Evolutionary conservation across 2,797 vertebrate species (phyloP), one percentile per base, ranked within the genome.

Genomic region (Morus bassanus): DNA sequence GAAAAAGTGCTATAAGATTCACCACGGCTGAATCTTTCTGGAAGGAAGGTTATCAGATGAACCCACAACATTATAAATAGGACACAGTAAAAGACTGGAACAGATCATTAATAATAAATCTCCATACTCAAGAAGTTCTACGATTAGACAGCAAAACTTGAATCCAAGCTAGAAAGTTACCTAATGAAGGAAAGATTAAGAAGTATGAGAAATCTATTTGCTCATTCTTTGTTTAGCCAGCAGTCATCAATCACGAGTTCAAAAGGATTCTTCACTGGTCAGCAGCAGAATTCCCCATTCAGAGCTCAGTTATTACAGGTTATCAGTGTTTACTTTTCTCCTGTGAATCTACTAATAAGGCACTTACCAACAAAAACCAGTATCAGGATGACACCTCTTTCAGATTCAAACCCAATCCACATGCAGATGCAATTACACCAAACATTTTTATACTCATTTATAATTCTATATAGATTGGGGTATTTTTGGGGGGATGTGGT

Each of bases 401-500:
- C 57, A 69, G 37, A 50, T 43, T 37, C 31, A 64, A 84, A 87
- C 24, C 53, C 11, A 72, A 50, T 9, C 23, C n/a, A 67, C 6
- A 4, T 10, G 35, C 24, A 80, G 33, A 33, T 19, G 7, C 31
- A 75, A 37, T 31, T 25, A 83, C 5, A 67, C 6, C 30, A 72
- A 84, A 22, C 17, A 33, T 35, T 54, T 82, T 35, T 18, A 21
- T 13, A 74, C 24, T 64, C 9, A 5, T 30, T 67, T 67, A 53
- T 14, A 72, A 72, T 53, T 50, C 45, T 54, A 45, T 24, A 25
- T 5, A 54, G 19, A 50, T 6, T 15, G 2, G 3, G 4, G 10
- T 48, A 24, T 4, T 63, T 37, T 1, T 0, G 3, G 7, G 7
- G 11, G 18, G 12, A 27, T 9, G 7, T 8, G 4, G 11, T 22